Base-by-base conservation (phyloP, 2,797 vertebrate genomes). In the Morelia viridis region DNA sequence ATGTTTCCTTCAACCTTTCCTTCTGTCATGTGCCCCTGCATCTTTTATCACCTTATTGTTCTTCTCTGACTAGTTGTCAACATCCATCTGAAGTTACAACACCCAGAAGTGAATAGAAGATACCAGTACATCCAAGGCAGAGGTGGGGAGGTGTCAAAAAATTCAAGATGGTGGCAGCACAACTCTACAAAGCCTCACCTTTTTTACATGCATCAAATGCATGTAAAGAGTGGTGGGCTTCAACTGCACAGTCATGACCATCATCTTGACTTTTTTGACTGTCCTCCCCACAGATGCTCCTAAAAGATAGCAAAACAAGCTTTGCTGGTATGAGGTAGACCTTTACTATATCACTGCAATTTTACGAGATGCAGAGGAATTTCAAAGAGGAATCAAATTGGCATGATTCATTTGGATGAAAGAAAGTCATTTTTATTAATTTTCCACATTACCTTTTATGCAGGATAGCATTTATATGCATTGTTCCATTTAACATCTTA, bases 11-110 rank as follows among this genome's bases (percentile, higher is more conserved):
- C 22, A 5, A 3, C 19, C 50, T 61, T 57, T 84, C 76, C 56
- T 76, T 41, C 65, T 92, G 26, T 65, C n/a, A 83, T 24, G 64
- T 62, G 31, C 87, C 87, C 65, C 76, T 15, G 60, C 50, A 84
- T 50, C 60, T 89, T 85, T 89, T 65, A 89, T 92, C 76, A 85
- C 57, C 50, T 58, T 85, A 61, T 80, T 56, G 46, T 64, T 89
- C 41, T 41, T 57, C 58, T 86, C 87, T 41, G 31, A 85, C 50
- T 68, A 50, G 89, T 85, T 92, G 87, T 89, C 91, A 89, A 13
- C n/a, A 84, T 89, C 87, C 61, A 83, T 85, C 91, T 83, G 60
- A 22, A 89, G 65, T 22, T 65, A 50, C 46, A 24, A 26, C 64
- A 87, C 19, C 64, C 53, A 19, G 60, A 86, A 57, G 17, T n/a